Percentiles rank a stretch among this genome's conserved stretches.
phyloP scores from a whole-genome alignment of 2,797 vertebrate species.

The Gymnoscopelus microlampas region DNA sequence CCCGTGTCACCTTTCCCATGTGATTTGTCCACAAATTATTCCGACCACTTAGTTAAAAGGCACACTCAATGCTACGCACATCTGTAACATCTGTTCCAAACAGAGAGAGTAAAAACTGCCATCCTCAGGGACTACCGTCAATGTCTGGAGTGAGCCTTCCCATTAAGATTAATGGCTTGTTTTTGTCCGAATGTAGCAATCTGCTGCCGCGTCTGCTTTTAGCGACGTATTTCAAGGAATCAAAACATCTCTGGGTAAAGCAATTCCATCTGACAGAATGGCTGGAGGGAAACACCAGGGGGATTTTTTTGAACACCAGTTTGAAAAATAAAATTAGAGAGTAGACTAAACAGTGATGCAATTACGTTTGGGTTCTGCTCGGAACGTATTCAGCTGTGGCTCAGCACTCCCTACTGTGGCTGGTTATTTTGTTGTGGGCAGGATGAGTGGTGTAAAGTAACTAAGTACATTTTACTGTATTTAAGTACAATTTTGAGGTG shows the following conservation, averaged over 20 bases:
- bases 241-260: conserved; percentile 28
- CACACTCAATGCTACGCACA: background rate
- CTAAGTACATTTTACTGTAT: no score
- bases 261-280: conserved; percentile 12
- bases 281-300: background rate
- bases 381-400: no score
- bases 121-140: conserved; percentile 3
- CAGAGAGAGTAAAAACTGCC: conserved; percentile 26
- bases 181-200: conserved; percentile 44
- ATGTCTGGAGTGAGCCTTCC: conserved; percentile 32
- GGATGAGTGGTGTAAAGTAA: no score
- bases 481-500: no score
- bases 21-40: conserved; percentile 16
- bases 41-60: background rate
- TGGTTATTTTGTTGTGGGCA: no score
- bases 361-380: no score
- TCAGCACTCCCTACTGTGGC: no score
- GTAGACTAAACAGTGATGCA: no score
- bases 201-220: conserved; percentile 35
- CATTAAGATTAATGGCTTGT: conserved; percentile 48
- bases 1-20: conserved; percentile 6
- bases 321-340: no score
- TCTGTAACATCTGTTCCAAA: conserved; percentile 11
- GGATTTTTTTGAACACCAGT: background rate
- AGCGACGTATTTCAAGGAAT: conserved; percentile 40